Base-by-base conservation (phyloP, 2,797 vertebrate genomes). In the Cyprinodon diabolis region DNA sequence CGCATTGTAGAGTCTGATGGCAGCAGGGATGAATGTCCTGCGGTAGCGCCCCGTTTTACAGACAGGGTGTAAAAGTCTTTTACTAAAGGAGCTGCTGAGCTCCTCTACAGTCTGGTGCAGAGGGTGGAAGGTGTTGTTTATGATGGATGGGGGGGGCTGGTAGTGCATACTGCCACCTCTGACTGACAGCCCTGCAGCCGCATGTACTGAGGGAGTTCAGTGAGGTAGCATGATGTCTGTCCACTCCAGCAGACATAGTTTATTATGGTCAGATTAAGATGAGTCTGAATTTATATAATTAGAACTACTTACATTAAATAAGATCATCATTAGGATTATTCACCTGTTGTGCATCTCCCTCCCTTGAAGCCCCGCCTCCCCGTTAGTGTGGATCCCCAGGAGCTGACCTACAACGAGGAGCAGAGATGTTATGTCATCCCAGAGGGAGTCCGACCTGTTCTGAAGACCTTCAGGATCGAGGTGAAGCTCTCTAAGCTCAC, bases 391-490 rank as follows among this genome's bases (percentile, higher is more conserved):
- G 94, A 96, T 13, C 97, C 96, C 70, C 94, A 93, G 85, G 93
- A 96, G 6, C 93, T 95, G 0, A 73, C 84, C 30, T 90, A 90
- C 69, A 47, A 95, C 68, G 82, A 92, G 3, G 94, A 95, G 17
- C 82, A 95, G 54, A 89, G 82, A 58, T 76, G 13, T 55, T 96
- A 95, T 87, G 85, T 94, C 71, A 97, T 99, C 82, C 97, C 97
- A 1, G 90, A 95, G 7, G 96, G 94, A 9, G 94, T 98, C 70
- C 93, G 94, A 40, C 98, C 96, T 0, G 90, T 96, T 45, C 95
- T 99, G 80, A 96, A 93, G 85, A 96, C 96, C 58, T 98, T 98
- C 88, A 94, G 95, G 83, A 96, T 99, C 19, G 98, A 99, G 96
- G 97, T 99, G 13, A n/a, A 25, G 37, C 71, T 66, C 54, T 19